Conservation (phyloP, 2,797 vertebrate species). For the Neopelma chrysocephalum region DNA sequence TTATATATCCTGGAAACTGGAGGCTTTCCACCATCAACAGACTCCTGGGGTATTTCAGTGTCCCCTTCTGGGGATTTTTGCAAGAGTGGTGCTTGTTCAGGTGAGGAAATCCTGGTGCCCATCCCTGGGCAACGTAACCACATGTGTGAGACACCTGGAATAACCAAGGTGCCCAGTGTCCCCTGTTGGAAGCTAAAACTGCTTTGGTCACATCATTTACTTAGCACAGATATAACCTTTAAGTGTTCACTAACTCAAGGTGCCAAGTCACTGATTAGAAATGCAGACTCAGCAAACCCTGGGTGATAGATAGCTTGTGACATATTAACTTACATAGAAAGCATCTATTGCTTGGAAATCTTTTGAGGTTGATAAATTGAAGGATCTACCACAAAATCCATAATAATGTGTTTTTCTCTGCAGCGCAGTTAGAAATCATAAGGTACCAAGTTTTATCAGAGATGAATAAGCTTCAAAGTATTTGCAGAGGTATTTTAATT, state of each 20-base stretch:
- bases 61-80: neutral
- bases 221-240: neutral
- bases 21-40: neutral
- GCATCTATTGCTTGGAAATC: constrained; percentile 1
- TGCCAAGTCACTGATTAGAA: constrained; percentile 5
- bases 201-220: neutral
- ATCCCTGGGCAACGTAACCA: neutral
- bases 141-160: accelerated
- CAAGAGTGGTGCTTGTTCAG: neutral
- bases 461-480: constrained; percentile 16
- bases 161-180: neutral
- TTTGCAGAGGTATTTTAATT: constrained; percentile 26
- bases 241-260: neutral
- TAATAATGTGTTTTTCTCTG: constrained; percentile 30
- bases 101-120: neutral
- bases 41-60: neutral
- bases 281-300: neutral
- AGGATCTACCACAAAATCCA: constrained; percentile 40
- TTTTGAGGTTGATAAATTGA: constrained; percentile 37
- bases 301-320: neutral
- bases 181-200: neutral
- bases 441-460: constrained; percentile 1
- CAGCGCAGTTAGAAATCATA: constrained; percentile 5
- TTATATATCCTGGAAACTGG: neutral
- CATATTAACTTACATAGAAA: neutral